Evolutionary conservation across 2,113 vertebrate genomes (phyloP).

Genomic region (Anhinga rufa): DNA sequence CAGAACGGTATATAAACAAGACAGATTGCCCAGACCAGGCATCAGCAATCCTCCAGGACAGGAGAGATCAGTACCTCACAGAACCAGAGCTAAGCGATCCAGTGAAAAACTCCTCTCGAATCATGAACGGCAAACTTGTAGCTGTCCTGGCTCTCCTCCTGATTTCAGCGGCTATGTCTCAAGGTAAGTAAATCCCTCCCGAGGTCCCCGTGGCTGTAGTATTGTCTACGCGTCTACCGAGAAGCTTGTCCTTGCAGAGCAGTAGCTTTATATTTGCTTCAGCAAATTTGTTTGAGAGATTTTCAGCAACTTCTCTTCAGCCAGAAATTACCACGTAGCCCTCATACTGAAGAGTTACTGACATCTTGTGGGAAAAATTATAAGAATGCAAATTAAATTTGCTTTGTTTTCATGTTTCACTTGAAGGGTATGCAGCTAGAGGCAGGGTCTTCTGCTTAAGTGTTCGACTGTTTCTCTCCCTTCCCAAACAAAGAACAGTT

Average conservation of each 20-base stretch:
- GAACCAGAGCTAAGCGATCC: not conserved
- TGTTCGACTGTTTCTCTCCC: not conserved
- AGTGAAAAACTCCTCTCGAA: not conserved
- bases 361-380: not conserved
- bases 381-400: not conserved
- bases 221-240: not conserved
- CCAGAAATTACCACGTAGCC: not conserved
- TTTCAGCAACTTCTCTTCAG: not conserved
- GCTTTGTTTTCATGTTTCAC: not conserved
- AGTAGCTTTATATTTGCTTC: not conserved
- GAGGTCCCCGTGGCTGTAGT: not conserved
- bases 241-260: not conserved
- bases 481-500: not conserved
- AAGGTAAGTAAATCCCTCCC: conserved; percentile 71
- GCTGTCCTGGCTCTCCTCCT: conserved; percentile 61
- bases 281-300: not conserved
- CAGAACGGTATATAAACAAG: conserved; percentile 32
- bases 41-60: not conserved
- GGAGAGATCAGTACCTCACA: not conserved
- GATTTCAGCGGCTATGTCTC: conserved; percentile 52
- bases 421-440: not conserved
- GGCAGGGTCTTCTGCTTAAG: not conserved
- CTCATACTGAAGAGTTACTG: not conserved
- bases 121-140: conserved; percentile 35
- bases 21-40: not conserved